phyloP scores from a whole-genome alignment of 2,888 invertebrate genomes.

The Fragum fragum region DNA sequence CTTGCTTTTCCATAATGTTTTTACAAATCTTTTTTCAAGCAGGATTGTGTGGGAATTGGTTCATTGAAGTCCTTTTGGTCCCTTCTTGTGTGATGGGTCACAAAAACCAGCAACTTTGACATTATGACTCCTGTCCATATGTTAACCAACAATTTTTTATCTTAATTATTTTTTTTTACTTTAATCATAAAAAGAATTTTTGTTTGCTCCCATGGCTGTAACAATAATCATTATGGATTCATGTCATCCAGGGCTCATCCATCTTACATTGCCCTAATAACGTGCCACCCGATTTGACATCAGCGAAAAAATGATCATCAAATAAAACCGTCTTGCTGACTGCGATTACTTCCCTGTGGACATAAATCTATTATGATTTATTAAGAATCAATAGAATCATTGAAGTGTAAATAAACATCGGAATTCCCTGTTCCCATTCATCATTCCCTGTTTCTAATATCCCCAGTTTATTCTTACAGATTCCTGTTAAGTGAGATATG shows the following conservation, averaged over 20 bases:
- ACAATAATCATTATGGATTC: slow-evolving; percentile 12
- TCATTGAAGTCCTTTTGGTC: too few relatives aligned
- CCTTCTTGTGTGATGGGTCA: too few relatives aligned
- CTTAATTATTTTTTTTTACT: too few relatives aligned
- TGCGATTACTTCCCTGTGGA: slow-evolving; percentile 15
- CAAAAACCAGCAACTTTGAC: too few relatives aligned
- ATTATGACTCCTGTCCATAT: too few relatives aligned
- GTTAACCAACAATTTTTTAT: too few relatives aligned
- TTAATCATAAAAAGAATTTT: too few relatives aligned
- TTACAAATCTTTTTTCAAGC: too few relatives aligned
- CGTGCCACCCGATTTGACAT: slow-evolving; percentile 9
- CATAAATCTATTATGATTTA: slow-evolving; percentile 34
- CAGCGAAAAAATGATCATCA: slow-evolving; percentile 26
- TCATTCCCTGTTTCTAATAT: slow-evolving; percentile 4
- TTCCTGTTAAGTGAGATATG: too few relatives aligned
- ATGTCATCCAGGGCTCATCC: slow-evolving; percentile 17
- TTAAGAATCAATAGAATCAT: slow-evolving; percentile 26
- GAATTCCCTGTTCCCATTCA: slow-evolving; percentile 27
- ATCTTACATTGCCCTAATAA: slow-evolving; percentile 20
- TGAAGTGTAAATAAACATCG: slow-evolving; percentile 35
- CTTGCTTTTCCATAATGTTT: too few relatives aligned
- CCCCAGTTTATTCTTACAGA: neutral
- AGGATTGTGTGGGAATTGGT: too few relatives aligned
- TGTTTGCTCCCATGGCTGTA: too few relatives aligned
- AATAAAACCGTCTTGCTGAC: slow-evolving; percentile 27